phyloP scores from a whole-genome alignment of 2,797 vertebrate genomes.

The Spinus olivaceus region DNA sequence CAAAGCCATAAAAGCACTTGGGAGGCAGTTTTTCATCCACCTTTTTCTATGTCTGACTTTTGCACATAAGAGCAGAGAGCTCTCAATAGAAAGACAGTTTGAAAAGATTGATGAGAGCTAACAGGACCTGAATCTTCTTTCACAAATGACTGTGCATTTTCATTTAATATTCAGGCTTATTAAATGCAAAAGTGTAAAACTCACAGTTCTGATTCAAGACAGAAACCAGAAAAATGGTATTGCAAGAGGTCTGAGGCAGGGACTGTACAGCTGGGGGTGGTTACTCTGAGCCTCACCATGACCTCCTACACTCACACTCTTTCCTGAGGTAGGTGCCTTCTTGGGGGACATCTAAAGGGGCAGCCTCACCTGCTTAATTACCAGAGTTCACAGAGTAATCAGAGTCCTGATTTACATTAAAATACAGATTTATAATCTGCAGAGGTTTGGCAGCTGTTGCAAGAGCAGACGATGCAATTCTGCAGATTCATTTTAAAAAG shows the following conservation, averaged over 20 bases:
- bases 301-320: not conserved
- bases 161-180: conserved; percentile 36
- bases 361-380: not conserved
- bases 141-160: conserved; percentile 14
- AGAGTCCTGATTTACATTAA: not conserved
- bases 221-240: not conserved
- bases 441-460: not conserved
- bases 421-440: not conserved
- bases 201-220: not conserved
- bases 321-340: not conserved
- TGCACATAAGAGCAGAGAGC: conserved; percentile 11
- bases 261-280: not conserved
- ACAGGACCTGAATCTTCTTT: conserved; percentile 9
- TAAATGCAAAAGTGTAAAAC: not conserved
- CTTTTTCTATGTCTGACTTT: not conserved
- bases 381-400: not conserved
- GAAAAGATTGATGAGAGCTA: conserved; percentile 30
- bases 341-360: not conserved
- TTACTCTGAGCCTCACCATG: not conserved
- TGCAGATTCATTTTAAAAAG: not conserved
- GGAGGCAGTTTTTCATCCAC: conserved; percentile 38
- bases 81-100: conserved; percentile 20
- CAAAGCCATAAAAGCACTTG: conserved; percentile 37
- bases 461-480: not conserved
- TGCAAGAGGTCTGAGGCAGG: not conserved